These are phyloP conservation scores for Fistularia tabacaria DNA, from an alignment of 2,797 vertebrate genomes.

Conservation along the genomic window DNA sequence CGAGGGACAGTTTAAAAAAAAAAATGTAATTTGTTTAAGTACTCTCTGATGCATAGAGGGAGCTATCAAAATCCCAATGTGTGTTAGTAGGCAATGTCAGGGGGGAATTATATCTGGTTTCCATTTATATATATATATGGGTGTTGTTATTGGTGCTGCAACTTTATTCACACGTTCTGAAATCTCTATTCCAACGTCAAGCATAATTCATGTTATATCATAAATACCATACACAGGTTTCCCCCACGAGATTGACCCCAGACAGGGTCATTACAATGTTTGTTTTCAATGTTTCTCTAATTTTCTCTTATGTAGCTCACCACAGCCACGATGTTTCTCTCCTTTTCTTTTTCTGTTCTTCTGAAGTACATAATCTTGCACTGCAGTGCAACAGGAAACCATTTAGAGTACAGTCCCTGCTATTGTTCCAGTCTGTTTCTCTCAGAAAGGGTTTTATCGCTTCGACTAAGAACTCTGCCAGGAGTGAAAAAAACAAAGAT, in stretches of 20 bases:
- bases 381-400: conserved; percentile 68
- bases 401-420: conserved; percentile 57
- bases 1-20: too few relatives aligned
- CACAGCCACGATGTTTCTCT: conserved; percentile 43
- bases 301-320: conserved; percentile 49
- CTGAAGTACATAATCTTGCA: conserved; percentile 56
- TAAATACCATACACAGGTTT: conserved; percentile 36
- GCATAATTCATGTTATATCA: too few relatives aligned
- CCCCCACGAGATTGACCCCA: conserved; percentile 23
- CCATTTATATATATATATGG: too few relatives aligned
- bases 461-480: conserved; percentile 55
- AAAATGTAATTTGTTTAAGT: too few relatives aligned
- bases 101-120: too few relatives aligned
- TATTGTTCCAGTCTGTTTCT: conserved; percentile 66
- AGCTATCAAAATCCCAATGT: too few relatives aligned
- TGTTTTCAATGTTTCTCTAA: conserved; percentile 58
- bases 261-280: conserved; percentile 59
- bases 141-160: too few relatives aligned
- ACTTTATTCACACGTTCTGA: too few relatives aligned
- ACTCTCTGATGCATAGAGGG: too few relatives aligned
- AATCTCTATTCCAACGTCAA: too few relatives aligned
- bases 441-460: conserved; percentile 63
- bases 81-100: too few relatives aligned
- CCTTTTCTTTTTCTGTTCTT: conserved; percentile 35
- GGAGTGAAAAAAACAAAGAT: conserved; percentile 68